These are phyloP conservation scores for Pachyuromys duprasi DNA, from an alignment of 2,797 vertebrate genomes.

Conservation along the genomic window DNA sequence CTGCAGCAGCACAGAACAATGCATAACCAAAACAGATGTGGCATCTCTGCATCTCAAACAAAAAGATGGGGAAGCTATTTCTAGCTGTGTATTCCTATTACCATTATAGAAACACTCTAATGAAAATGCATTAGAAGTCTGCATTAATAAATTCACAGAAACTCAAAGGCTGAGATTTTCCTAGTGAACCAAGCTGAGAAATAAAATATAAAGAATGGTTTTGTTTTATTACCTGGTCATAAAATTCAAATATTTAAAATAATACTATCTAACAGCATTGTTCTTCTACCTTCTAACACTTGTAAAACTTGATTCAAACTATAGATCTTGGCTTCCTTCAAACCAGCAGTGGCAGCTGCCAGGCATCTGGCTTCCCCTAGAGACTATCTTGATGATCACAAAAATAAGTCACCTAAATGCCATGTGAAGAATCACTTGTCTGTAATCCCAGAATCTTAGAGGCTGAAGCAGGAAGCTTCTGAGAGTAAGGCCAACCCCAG, in stretches of 20 bases:
- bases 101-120: neutral
- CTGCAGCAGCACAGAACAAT: neutral
- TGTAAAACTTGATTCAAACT: neutral
- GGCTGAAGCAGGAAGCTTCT: neutral
- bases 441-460: neutral
- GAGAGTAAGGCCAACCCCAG: neutral
- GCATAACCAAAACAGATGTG: neutral
- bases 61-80: neutral
- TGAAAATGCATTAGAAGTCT: neutral
- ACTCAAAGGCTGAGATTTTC: conserved; percentile 18
- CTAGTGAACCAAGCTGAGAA: neutral
- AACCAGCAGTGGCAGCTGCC: neutral
- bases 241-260: conserved; percentile 32
- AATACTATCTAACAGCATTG: neutral
- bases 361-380: neutral
- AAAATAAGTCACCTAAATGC: neutral
- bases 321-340: neutral
- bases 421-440: neutral
- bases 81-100: neutral
- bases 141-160: conserved; percentile 1
- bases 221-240: neutral
- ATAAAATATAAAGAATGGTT: neutral
- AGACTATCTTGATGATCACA: neutral
- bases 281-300: neutral
- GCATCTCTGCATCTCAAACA: neutral